These are phyloP conservation scores for Ericerus pela DNA, from an alignment of 1,140 invertebrate genomes.

Conservation along the genomic window DNA sequence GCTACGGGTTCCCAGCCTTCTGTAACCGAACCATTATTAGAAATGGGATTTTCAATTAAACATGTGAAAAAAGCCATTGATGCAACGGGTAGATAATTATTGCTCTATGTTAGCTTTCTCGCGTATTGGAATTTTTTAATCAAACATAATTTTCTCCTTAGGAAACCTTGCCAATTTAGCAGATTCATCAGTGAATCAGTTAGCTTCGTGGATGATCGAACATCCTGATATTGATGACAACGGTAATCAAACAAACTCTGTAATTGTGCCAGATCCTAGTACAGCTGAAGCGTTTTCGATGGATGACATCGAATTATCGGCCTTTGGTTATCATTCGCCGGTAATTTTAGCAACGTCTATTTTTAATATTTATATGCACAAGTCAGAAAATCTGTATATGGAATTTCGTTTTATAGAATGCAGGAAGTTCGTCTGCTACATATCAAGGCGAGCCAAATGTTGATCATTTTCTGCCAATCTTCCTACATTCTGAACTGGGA, in stretches of 20 bases:
- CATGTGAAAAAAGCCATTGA: conserved; percentile 43
- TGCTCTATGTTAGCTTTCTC: background rate
- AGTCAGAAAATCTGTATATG: no score
- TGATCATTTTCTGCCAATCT: no score
- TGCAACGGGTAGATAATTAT: conserved; percentile 33
- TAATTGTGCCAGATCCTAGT: background rate
- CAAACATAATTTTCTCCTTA: background rate
- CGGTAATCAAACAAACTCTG: background rate
- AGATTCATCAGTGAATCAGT: conserved; percentile 34
- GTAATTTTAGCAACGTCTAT: no score
- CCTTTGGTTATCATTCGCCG: no score
- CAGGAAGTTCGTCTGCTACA: no score
- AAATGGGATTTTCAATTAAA: conserved; percentile 46
- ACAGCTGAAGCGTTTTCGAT: no score
- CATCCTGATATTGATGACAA: conserved; percentile 31
- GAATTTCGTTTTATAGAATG: no score
- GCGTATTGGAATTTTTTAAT: background rate
- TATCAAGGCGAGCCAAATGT: no score
- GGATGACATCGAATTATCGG: no score
- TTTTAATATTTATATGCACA: no score
- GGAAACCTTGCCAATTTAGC: conserved; percentile 37
- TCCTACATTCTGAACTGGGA: no score
- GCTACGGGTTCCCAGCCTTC: conserved; percentile 19
- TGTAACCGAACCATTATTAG: conserved; percentile 39
- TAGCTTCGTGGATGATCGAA: conserved; percentile 53